Base-by-base conservation (phyloP, 2,797 vertebrate genomes). In the Distichodus sexfasciatus region DNA sequence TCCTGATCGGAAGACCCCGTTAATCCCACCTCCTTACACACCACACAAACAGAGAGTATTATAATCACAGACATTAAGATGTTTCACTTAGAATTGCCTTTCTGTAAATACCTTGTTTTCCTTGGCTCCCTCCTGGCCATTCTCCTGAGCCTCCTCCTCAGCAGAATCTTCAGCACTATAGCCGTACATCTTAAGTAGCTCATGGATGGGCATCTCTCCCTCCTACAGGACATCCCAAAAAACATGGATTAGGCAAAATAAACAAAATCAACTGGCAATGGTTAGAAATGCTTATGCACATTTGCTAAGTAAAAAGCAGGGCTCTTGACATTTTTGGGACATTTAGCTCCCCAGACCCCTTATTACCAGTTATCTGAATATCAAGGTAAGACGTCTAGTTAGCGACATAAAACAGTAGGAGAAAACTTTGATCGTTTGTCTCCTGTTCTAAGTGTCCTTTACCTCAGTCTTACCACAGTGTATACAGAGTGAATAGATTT, bases 191-290 rank as follows among this genome's bases (percentile, higher is more conserved):
- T 92, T 97, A 59, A 99, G 88, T 44, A 99, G 91, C 81, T 98
- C 95, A 73, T 98, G 93, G 84, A 99, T 97, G 53, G 97, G 97
- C 96, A 99, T 98, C 64, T 96, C 95, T 0, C 96, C 94, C 72
- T 99, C 97, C 97, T 99, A 76, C 70, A 33, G 61, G 26, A 66
- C 64, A 57, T 57, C 17, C 53, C 9, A 62, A 69, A 51, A 47
- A 14, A 24, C 15, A n/a, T 8, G 14, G 8, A 17, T 12, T 36
- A 24, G 15, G 6, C 15, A 31, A 19, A 12, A 57, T 21, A 31
- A 3, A 24, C 14, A 21, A 23, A 2, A 66, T n/a, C n/a, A n/a
- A n/a, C n/a, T n/a, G n/a, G n/a, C n/a, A n/a, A n/a, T n/a, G n/a
- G n/a, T n/a, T n/a, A n/a, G n/a, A n/a, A n/a, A n/a, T n/a, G n/a